Base-by-base conservation (phyloP, 2,113 vertebrate genomes). In the Chroicocephalus ridibundus region DNA sequence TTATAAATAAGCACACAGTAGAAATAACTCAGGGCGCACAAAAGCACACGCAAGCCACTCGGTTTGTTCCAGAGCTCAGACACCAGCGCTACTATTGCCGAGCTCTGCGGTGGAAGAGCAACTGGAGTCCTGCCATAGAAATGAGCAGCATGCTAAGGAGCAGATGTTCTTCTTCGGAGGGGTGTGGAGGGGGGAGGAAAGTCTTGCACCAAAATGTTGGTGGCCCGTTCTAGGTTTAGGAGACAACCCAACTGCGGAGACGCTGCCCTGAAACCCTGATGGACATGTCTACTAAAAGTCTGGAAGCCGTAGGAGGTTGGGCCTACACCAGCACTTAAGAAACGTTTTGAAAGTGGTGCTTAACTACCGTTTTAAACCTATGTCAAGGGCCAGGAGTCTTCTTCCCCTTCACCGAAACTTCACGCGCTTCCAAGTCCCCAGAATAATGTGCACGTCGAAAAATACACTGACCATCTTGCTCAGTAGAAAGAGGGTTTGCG, bases 1-100 rank as follows among this genome's bases (percentile, higher is more conserved):
- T 98, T 98, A 98, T 97, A 97, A 98, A 98, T 97, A 98, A 98
- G 97, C 94, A 87, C 96, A 94, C 90, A 97, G 98, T 97, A 98
- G 97, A 96, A 98, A 97, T 98, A 97, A 97, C 93, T 86, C 97
- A 97, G 90, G 96, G 98, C 95, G 95, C 98, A 98, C 98, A 98
- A 98, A 98, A 97, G 97, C 97, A 96, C 97, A 97, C 88, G 97
- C 96, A 98, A 97, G 94, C 96, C 97, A 54, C 97, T 98, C 62
- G 91, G 97, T 97, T 95, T 98, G 94, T 97, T 98, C 98, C 98
- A 98, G 97, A 97, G 97, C 98, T 97, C 96, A 97, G 98, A 98
- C 97, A 98, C 98, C 98, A 97, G 96, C 84, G 58, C 95, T 97
- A 96, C 97, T 98, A 98, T 98, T 98, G 97, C 98, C 74, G 96